Base-by-base conservation (phyloP, 2,888 invertebrate species). In the Napeogenes sylphis region DNA sequence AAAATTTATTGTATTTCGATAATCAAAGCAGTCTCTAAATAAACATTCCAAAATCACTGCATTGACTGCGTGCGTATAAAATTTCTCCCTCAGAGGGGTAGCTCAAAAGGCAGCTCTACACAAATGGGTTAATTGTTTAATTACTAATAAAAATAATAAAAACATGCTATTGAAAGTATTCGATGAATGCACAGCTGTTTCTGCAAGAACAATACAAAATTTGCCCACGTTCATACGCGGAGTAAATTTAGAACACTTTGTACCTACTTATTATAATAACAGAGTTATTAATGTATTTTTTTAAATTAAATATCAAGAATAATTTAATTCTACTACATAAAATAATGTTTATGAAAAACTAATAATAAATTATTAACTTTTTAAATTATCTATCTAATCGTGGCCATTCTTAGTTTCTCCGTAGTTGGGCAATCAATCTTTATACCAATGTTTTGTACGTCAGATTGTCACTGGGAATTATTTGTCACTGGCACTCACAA, bases 81-180 rank as follows among this genome's bases (percentile, higher is more conserved):
- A 88, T 89, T 88, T 86, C 87, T 80, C 81, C 75, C 73, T 75
- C 74, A 74, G 75, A 79, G 76, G 84, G 83, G 83, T 77, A 73
- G 72, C 75, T 74, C 73, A 73, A 75, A 76, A 77, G 77, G 73
- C 80, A 75, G 83, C 87, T 90, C 82, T 87, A 73, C 76, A 71
- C 69, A 82, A 82, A 84, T 81, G 83, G 86, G 82, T 84, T 89
- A 90, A 90, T 90, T 90, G 90, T 90, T 85, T 90, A 89, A 90
- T 90, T 85, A 85, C 81, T 84, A 89, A 89, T 90, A 89, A 90
- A 85, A 90, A 85, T 82, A 84, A 89, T 21, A 21, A 86, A 89
- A 83, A 78, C 80, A 73, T 77, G 74, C 81, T 58, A 78, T 77
- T 80, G 68, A 71, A 66, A 68, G 67, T 70, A 66, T 73, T 72